A percentile compares a stretch with the other conserved stretches of the same genome.
These are phyloP conservation scores for Macrotrachela quadricornifera DNA, from an alignment of 1,140 invertebrate genomes.

Conservation along the genomic window DNA sequence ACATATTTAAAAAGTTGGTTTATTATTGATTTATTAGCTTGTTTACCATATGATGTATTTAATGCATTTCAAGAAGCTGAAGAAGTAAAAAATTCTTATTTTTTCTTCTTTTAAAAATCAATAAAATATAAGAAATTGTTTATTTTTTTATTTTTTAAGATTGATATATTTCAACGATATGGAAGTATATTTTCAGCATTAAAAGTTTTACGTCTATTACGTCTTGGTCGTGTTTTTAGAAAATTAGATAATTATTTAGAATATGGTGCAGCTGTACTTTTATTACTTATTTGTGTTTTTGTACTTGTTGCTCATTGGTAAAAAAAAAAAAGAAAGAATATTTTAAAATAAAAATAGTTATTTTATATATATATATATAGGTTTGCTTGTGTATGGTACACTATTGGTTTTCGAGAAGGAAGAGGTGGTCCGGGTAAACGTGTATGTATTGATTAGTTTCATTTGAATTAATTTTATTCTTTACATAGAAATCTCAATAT, in stretches of 20 bases:
- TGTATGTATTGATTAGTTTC: neutral
- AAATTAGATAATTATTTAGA: conserved; percentile 97
- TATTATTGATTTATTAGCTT: conserved; percentile 91
- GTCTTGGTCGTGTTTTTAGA: conserved; percentile 82
- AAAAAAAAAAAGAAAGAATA: too few species aligned
- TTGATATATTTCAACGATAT: conserved; percentile 32
- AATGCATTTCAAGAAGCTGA: conserved; percentile 98
- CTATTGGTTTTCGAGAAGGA: conserved; percentile 29
- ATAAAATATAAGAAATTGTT: too few species aligned
- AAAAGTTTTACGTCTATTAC: conserved; percentile 84
- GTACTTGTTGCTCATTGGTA: conserved; percentile 29
- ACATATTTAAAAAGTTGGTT: conserved; percentile 99
- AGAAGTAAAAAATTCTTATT: conserved; percentile 80
- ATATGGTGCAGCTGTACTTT: conserved; percentile 95
- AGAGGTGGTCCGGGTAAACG: neutral
- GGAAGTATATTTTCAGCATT: conserved; percentile 92
- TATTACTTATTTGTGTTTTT: conserved; percentile 52
- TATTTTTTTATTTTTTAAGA: conserved; percentile 11
- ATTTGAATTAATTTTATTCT: too few species aligned
- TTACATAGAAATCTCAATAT: too few species aligned
- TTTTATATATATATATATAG: neutral
- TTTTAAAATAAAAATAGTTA: neutral
- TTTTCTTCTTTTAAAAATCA: too few species aligned
- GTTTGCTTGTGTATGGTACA: conserved; percentile 83
- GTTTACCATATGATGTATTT: conserved; percentile 98